Conservation (phyloP, 2,797 vertebrate species). For the Mormyrops attenuatus region DNA sequence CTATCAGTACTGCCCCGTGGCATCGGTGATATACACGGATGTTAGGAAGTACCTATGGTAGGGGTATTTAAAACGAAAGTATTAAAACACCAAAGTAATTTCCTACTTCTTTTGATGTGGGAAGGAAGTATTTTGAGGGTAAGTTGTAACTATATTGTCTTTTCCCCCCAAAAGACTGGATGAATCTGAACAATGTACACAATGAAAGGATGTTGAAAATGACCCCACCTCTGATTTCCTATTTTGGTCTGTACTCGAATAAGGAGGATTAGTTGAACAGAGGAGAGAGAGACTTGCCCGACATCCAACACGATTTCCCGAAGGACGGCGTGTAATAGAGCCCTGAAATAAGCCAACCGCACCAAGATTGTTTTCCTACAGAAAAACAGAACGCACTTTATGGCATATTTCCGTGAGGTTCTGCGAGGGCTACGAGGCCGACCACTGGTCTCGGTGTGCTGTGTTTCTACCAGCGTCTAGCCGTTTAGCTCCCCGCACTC, state of each 20-base stretch:
- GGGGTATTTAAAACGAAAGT: not conserved
- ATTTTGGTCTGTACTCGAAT: not conserved
- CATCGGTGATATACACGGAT: constrained; percentile 11
- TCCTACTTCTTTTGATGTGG: not conserved
- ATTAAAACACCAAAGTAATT: not conserved
- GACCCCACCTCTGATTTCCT: not conserved
- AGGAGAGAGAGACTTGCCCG: not conserved
- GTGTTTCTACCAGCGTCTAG: not conserved
- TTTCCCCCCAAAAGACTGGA: not conserved
- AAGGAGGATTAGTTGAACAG: constrained; percentile 1
- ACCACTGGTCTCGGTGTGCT: not conserved
- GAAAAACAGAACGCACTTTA: not conserved
- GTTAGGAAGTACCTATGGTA: not conserved
- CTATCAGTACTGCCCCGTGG: constrained; percentile 32
- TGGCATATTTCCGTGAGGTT: not conserved
- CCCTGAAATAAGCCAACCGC: not conserved
- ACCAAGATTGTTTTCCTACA: not conserved
- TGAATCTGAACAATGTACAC: not conserved
- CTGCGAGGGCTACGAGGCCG: not conserved
- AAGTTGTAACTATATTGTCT: not conserved
- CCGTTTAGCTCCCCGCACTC: not conserved
- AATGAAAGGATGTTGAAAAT: not conserved
- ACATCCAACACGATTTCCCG: not conserved
- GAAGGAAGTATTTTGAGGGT: not conserved
- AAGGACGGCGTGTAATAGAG: not conserved